Base-by-base conservation (phyloP, 2,888 invertebrate genomes). In the Drosophila setosimentum region DNA sequence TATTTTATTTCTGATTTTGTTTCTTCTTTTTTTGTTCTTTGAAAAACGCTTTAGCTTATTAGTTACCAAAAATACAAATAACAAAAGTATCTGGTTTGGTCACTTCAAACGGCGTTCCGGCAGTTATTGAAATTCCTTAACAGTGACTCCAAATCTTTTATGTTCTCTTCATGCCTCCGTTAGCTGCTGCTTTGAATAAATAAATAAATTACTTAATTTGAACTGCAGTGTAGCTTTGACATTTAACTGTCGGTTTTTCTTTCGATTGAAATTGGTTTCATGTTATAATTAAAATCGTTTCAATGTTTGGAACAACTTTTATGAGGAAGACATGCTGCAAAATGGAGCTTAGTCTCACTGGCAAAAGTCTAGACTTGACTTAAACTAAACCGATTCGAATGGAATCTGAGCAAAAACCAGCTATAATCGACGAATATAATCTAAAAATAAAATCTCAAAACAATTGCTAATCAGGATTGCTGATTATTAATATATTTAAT, bases 41-140 rank as follows among this genome's bases (percentile, higher is more conserved):
- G n/a, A 27, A 55, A 16, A 11, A 24, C 24, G 21, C 6, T 16
- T 8, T 2, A 29, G 27, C n/a, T 29, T 37, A 29, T 37, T 4
- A 16, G 29, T 40, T 18, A 21, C 55, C 10, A 3, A 24, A 45
- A 24, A 45, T 45, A 16, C 45, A 16, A 45, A 45, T 3, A 3
- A 29, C 50, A 49, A 13, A 57, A 21, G 29, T 21, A 42, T 42
- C 57, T 57, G 10, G 40, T 30, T 40, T 42, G 30, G 57, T 18
- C 57, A 42, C 29, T 42, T 40, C 30, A 57, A 16, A 30, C 40
- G 42, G 21, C 21, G 33, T 57, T 54, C 58, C 67, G 69, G 60
- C 48, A 60, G 42, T 63, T 72, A 58, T 72, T 71, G 64, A 71
- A 71, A 72, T 71, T 71, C 71, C 35, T 30, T 13, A 40, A 6